Percentiles rank a stretch among this genome's conserved stretches.
These are phyloP conservation scores for Myotis pilosus DNA, from an alignment of 2,797 vertebrate genomes.

Conservation along the genomic window DNA sequence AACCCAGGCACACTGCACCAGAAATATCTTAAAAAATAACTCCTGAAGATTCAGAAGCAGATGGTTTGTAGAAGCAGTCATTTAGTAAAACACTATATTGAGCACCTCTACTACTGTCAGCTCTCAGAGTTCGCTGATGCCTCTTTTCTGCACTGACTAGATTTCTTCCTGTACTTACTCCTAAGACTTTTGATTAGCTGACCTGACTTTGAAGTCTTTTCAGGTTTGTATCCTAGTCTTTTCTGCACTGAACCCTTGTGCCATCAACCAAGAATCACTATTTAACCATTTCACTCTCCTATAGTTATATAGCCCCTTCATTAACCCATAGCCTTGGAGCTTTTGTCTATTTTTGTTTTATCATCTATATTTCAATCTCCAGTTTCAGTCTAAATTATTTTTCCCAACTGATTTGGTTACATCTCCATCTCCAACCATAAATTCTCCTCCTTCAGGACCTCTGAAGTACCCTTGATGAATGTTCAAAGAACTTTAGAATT, in stretches of 20 bases:
- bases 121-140: background rate
- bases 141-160: background rate
- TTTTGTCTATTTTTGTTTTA: background rate
- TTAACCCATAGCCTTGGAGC: background rate
- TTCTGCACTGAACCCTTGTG: background rate
- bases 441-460: background rate
- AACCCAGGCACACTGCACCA: background rate
- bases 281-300: background rate
- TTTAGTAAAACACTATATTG: background rate
- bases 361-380: background rate
- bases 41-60: background rate
- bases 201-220: background rate
- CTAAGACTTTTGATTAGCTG: background rate
- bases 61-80: background rate
- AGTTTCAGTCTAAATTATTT: conserved; percentile 9
- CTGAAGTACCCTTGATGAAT: background rate
- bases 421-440: background rate
- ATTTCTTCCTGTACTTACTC: background rate
- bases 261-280: background rate
- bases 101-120: background rate
- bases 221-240: background rate
- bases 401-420: background rate
- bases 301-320: background rate
- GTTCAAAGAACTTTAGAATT: background rate
- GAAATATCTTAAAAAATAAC: background rate